Conservation (phyloP, 1,140 invertebrate species). For the Sweltsa coloradensis region DNA sequence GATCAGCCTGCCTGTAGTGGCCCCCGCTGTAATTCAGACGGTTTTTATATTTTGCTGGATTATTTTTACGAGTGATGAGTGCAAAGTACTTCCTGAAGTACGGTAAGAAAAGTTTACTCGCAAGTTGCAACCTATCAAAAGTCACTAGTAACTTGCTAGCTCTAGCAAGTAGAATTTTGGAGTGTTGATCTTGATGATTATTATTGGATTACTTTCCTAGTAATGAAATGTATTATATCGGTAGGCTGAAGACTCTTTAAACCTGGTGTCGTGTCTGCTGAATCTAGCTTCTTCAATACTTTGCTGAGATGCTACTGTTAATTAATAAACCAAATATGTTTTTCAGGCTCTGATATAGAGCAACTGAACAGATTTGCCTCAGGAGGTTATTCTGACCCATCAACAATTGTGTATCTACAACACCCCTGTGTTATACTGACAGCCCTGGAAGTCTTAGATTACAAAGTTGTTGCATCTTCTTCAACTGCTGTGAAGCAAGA, state of each 20-base stretch:
- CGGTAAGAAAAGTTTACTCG: too few relatives aligned
- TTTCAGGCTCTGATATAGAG: slow-evolving; percentile 63
- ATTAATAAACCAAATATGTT: slow-evolving; percentile 16
- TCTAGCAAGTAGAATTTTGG: too few relatives aligned
- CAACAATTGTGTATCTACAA: slow-evolving; percentile 69
- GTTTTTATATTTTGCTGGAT: too few relatives aligned
- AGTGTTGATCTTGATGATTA: slow-evolving; percentile 10
- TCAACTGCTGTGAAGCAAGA: slow-evolving; percentile 73
- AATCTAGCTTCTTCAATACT: too few relatives aligned
- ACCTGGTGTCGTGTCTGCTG: too few relatives aligned
- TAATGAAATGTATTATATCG: neutral
- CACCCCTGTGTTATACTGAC: slow-evolving; percentile 77
- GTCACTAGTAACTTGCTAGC: too few relatives aligned
- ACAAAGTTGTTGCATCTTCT: slow-evolving; percentile 73
- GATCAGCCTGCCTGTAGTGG: too few relatives aligned
- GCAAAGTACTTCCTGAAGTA: too few relatives aligned
- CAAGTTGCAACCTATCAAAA: too few relatives aligned
- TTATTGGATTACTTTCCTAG: slow-evolving; percentile 8
- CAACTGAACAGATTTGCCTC: slow-evolving; percentile 65
- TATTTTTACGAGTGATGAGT: too few relatives aligned
- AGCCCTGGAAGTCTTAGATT: slow-evolving; percentile 71
- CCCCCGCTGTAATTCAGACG: too few relatives aligned
- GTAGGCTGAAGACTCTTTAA: slow-evolving; percentile 1
- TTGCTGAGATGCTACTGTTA: neutral
- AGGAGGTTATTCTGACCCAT: slow-evolving; percentile 65